These are phyloP conservation scores for Drosophila niveifrons DNA, from an alignment of 2,888 invertebrate genomes.

Conservation along the genomic window DNA sequence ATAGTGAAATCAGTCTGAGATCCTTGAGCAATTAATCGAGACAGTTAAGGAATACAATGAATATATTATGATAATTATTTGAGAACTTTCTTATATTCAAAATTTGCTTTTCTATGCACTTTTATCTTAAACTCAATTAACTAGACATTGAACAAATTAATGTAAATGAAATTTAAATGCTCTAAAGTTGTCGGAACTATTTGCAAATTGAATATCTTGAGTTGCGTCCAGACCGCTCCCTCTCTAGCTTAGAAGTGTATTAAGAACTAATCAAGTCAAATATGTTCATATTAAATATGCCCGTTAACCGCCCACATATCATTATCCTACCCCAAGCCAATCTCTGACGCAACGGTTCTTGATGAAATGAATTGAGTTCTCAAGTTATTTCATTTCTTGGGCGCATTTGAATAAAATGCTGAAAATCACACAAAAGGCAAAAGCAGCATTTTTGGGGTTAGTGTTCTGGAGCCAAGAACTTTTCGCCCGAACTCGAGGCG, in stretches of 20 bases:
- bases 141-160: not conserved
- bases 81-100: not conserved
- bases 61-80: constrained; percentile 2
- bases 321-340: not conserved
- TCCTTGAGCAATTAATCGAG: not conserved
- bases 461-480: constrained; percentile 14
- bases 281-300: constrained; percentile 7
- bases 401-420: constrained; percentile 54
- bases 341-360: constrained; percentile 37
- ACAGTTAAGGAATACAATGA: not conserved
- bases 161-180: not conserved
- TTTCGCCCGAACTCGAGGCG: constrained; percentile 26
- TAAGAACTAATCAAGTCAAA: constrained; percentile 13
- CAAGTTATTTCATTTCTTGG: constrained; percentile 39
- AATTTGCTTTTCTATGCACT: not conserved
- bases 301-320: constrained; percentile 1
- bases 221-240: too few relatives aligned
- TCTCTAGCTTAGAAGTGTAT: not conserved
- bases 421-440: constrained; percentile 63
- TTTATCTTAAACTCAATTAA: not conserved
- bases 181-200: not conserved
- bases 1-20: not conserved
- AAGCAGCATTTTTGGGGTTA: constrained; percentile 13
- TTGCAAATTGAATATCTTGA: not conserved
- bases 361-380: constrained; percentile 69